Conservation (phyloP, 1,140 invertebrate species). For the Varroa destructor region DNA sequence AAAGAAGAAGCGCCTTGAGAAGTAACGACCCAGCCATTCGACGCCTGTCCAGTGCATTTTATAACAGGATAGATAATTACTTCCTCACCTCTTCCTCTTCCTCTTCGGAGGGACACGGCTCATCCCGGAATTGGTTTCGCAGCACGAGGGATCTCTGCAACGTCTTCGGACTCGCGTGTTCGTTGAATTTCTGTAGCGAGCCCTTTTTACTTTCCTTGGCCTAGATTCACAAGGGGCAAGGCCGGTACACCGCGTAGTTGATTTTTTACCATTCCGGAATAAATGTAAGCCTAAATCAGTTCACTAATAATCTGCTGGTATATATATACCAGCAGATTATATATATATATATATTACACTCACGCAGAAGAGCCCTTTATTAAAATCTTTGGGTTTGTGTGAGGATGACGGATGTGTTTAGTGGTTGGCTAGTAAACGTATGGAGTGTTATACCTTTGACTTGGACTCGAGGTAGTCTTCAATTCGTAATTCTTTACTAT, state of each 20-base stretch:
- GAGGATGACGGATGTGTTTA: no score
- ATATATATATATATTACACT: no score
- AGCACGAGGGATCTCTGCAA: slow-evolving; percentile 22
- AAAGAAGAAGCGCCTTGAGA: no score
- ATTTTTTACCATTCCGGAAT: not conserved
- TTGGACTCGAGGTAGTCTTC: slow-evolving; percentile 27
- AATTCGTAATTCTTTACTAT: slow-evolving; percentile 24
- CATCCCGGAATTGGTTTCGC: slow-evolving; percentile 19
- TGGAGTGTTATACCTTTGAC: not conserved
- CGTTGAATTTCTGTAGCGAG: slow-evolving; percentile 28
- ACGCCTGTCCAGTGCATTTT: no score
- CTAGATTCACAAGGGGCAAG: not conserved
- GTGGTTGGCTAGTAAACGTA: not conserved
- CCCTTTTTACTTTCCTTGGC: slow-evolving; percentile 22
- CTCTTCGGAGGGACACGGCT: slow-evolving; percentile 19
- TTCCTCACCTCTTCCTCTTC: slow-evolving; percentile 21
- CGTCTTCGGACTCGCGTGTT: slow-evolving; percentile 24
- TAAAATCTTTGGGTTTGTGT: no score
- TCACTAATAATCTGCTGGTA: no score
- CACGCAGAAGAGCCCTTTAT: no score
- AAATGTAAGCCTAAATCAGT: no score
- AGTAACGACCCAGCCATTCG: no score
- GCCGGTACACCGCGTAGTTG: not conserved
- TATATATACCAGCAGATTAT: no score
- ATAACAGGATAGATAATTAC: not conserved